Evolutionary conservation across 2,797 vertebrate genomes (phyloP), one percentile per base, ranked within the genome.

Genomic region (Graptemys geographica): DNA sequence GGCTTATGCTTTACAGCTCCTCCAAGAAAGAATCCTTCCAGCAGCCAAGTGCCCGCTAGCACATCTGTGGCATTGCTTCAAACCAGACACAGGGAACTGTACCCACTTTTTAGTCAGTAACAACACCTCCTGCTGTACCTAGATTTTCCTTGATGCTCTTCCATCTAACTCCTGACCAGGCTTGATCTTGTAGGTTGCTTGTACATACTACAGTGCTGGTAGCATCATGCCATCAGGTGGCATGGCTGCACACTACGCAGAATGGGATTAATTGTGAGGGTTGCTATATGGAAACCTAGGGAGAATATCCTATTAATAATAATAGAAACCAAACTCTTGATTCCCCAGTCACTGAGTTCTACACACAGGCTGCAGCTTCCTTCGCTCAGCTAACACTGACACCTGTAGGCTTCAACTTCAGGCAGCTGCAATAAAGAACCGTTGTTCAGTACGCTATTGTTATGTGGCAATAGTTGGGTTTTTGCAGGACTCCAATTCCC

Each of bases 201-300:
- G 4, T 41, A 84, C 90, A 18, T 55, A 90, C 81, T 79, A 11
- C 25, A 62, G 74, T 52, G 5, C 6, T 53, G 49, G 47, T 19
- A 91, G 23, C 28, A 94, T 53, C 8, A 37, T 47, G 33, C 74
- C 47, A 5, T 18, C 16, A 62, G 21, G n/a, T 15, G 16, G 5
- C 11, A 37, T 37, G 41, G 65, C 79, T 81, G 25, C 51, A 6
- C 41, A 53, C 10, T 84, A 41, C 37, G 65, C 15, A 59, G 27
- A 59, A 28, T 59, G 59, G 81, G 86, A 88, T 84, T 59, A 76
- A 69, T 84, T 83, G 52, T 91, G 93, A 74, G 57, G 90, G 59
- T 12, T 92, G 84, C 86, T 92, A 31, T 84, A 96, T 1, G 59
- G 23, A 86, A 95, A 95, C 11, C 74, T 72, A 86, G 18, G 33